Evolutionary conservation across 2,888 invertebrate genomes (phyloP), one percentile per base, ranked within the genome.

Genomic region (Pocota personata): DNA sequence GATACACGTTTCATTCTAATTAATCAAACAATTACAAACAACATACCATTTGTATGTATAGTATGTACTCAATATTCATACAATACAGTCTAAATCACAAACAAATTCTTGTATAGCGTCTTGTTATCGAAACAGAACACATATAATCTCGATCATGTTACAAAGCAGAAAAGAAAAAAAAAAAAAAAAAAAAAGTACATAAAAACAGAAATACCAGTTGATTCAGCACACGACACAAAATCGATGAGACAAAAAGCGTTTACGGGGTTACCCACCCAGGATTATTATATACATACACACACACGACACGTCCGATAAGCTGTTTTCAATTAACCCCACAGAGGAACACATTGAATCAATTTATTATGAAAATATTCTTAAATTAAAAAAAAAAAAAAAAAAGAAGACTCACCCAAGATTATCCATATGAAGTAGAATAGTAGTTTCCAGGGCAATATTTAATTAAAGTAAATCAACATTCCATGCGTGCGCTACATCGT

Each of bases 401-500:
- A n/a, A n/a, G n/a, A n/a, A 69, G 21, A 84, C 84, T 84, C 69
- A 84, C 84, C 84, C 64, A 27, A 57, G 14, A 79, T 14, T 55
- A 73, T 84, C 79, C 84, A 80, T 32, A 75, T 75, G 78, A 52
- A 55, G 76, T n/a, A 21, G 14, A 2, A 7, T 21, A 14, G 43
- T n/a, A 27, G 64, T 72, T 32, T 66, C 50, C 52, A 52, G 57
- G 21, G 19, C 60, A 60, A 43, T 67, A 66, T 72, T 71, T 14
- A 30, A 64, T 64, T 75, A 50, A 82, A 77, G 50, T 72, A 60
- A 84, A 84, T 84, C 71, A 80, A 76, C 75, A 84, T 76, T 84
- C 84, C 84, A 80, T 35, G 50, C 46, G 72, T 73, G 52, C 52
- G 73, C 52, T 72, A 72, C 58, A 40, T 73, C 52, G 52, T 32